Evolutionary conservation across 2,113 vertebrate species (phyloP), one percentile per base, ranked within the genome.

Genomic region (Eonycteris spelaea): DNA sequence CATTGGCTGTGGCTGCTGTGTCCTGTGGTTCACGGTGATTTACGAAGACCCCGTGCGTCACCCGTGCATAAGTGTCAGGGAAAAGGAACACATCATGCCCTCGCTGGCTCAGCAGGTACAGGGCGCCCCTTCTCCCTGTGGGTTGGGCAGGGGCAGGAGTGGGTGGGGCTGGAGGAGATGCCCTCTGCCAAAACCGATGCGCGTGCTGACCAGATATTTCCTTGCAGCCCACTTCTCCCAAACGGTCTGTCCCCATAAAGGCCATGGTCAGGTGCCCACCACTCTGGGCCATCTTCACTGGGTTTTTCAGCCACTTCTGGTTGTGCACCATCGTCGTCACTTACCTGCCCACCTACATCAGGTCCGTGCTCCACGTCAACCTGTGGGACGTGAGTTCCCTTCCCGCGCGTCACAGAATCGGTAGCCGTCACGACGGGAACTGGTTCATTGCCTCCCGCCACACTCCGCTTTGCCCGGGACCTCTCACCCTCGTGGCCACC

Each of bases 231-330:
- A 98, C 94, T 30, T 97, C 98, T 96, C 99, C 99, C 15, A 98
- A 99, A 97, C 98, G 98, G 98, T 98, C 98, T 13, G 61, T 99
- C 19, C 99, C 99, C 10, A 7, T 99, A 26, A 57, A 97, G 73
- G 93, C 98, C 40, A 99, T 99, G 98, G 5, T 98, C 74, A 95
- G 97, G 78, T 99, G 99, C 1, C 97, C 98, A n/a, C 99, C 99
- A 13, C 98, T 99, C n/a, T 99, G 99, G 99, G 98, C 99, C 57
- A 99, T 99, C 94, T 99, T 99, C 79, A 1, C 98, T n/a, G 95
- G 99, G 1, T 99, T 99, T 98, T 99, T 99, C 98, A 99, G 99
- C 91, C 95, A 98, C 11, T 99, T 99, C 98, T 99, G 99, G 99
- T 91, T 98, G 15, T 99, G 98, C 98, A 99, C 99, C 98, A 99